A percentile compares a stretch with the other conserved stretches of the same genome.
phyloP scores from a whole-genome alignment of 2,797 vertebrate genomes.

The Pteronotus mesoamericanus region DNA sequence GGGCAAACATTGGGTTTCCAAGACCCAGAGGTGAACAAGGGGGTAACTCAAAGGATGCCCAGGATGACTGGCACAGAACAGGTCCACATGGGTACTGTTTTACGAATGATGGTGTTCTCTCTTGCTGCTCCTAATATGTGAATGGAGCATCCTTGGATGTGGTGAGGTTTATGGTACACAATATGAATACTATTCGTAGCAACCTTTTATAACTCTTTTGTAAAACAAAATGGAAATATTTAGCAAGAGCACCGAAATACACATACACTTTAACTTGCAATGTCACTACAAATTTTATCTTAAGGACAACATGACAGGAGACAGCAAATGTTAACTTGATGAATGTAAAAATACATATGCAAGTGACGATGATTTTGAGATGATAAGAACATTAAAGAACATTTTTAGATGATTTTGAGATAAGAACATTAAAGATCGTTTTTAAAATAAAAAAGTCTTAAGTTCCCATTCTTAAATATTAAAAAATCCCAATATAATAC shows the following conservation, averaged over 20 bases:
- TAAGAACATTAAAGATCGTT: not conserved
- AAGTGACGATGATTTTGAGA: not conserved
- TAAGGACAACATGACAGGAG: not conserved
- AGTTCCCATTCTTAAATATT: not conserved
- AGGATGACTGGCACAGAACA: not conserved
- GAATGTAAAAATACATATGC: not conserved
- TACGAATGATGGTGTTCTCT: not conserved
- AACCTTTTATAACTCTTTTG: not conserved
- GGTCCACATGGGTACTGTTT: not conserved
- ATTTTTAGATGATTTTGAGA: not conserved
- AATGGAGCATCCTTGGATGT: not conserved
- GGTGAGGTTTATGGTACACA: not conserved
- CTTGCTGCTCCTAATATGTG: not conserved
- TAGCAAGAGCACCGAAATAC: not conserved
- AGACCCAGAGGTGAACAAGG: not conserved
- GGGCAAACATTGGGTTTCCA: not conserved
- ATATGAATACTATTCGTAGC: not conserved
- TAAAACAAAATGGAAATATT: constrained; percentile 10
- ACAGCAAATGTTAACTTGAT: not conserved
- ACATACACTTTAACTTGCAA: not conserved
- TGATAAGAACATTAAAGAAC: not conserved
- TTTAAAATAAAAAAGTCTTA: not conserved
- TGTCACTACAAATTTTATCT: not conserved
- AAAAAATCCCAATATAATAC: not conserved
- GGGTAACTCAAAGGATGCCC: not conserved